Conservation (phyloP, 2,797 vertebrate genomes). For the Australoheros facetus region DNA sequence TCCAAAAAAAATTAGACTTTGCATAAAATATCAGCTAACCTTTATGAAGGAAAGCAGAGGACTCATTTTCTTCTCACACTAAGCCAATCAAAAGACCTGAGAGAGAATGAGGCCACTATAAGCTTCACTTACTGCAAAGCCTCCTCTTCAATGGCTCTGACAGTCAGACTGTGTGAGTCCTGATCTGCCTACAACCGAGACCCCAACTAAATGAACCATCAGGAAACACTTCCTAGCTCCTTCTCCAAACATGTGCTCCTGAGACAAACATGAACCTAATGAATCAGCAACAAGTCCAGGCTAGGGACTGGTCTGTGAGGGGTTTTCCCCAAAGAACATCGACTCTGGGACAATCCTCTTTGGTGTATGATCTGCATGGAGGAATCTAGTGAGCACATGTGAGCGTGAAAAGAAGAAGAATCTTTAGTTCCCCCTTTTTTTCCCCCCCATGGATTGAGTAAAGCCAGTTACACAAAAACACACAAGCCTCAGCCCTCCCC, state of each 20-base stretch:
- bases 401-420: slow-evolving; percentile 28
- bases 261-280: slow-evolving; percentile 27
- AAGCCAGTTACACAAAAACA: slow-evolving; percentile 38
- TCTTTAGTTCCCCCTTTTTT: slow-evolving; percentile 10
- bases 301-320: slow-evolving; percentile 17
- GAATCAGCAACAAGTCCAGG: slow-evolving; percentile 40
- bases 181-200: not conserved
- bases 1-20: not conserved
- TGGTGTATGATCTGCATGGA: slow-evolving; percentile 26
- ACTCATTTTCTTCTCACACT: not conserved
- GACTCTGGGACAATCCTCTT: slow-evolving; percentile 29
- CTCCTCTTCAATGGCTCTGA: slow-evolving; percentile 1
- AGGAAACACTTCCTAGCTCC: slow-evolving; percentile 18
- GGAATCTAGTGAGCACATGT: slow-evolving; percentile 33
- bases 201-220: slow-evolving; percentile 18
- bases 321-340: slow-evolving; percentile 51
- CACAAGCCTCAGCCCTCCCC: slow-evolving; percentile 80
- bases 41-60: not conserved
- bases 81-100: slow-evolving; percentile 11
- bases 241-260: not conserved
- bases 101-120: slow-evolving; percentile 1
- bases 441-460: slow-evolving; percentile 33
- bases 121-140: not conserved
- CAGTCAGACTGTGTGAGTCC: slow-evolving; percentile 5
- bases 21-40: not conserved